Conservation (phyloP, 2,797 vertebrate species). For the Tinamus major region DNA sequence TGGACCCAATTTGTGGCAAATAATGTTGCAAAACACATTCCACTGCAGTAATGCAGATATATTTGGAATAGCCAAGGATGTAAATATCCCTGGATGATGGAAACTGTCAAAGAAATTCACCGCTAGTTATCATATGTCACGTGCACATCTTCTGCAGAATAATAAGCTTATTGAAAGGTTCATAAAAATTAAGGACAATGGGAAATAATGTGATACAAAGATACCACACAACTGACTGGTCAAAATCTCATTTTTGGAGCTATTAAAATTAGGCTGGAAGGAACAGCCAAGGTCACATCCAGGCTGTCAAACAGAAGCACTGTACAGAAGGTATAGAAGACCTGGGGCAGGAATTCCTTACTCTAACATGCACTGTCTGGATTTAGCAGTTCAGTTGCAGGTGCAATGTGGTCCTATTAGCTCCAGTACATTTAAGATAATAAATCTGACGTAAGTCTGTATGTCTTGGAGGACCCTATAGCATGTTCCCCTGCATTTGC, state of each 20-base stretch:
- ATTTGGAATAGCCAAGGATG: slow-evolving; percentile 6
- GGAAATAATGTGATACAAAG: background rate
- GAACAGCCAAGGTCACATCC: background rate
- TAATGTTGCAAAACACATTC: background rate
- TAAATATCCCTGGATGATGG: background rate
- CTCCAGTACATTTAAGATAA: background rate
- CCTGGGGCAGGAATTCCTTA: background rate
- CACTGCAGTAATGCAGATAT: background rate
- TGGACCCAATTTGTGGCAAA: background rate
- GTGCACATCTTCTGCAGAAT: background rate
- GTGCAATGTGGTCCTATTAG: background rate
- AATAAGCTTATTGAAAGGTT: slow-evolving; percentile 6
- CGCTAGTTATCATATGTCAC: background rate
- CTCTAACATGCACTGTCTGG: background rate
- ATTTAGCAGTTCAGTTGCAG: background rate
- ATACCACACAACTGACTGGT: background rate
- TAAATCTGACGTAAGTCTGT: background rate
- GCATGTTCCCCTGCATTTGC: background rate
- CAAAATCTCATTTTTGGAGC: background rate
- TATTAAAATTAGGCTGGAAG: background rate
- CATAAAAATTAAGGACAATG: background rate
- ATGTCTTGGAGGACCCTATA: background rate
- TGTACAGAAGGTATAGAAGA: background rate
- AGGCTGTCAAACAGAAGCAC: slow-evolving; percentile 6
- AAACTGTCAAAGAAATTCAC: slow-evolving; percentile 14